Conservation (phyloP, 1,140 invertebrate genomes). For the Ooceraea biroi region DNA sequence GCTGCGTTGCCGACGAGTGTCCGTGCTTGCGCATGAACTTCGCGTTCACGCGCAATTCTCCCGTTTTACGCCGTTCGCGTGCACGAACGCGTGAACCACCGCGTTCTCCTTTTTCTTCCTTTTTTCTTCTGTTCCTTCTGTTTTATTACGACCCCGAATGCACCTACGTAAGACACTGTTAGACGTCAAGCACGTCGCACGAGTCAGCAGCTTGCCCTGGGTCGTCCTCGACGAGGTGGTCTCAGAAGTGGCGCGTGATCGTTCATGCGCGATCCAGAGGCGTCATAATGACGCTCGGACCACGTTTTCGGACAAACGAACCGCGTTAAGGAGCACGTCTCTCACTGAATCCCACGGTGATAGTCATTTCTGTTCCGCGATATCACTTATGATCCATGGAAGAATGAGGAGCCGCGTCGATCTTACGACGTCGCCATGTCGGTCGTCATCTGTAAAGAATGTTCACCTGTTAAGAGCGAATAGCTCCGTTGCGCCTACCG, state of each 20-base stretch:
- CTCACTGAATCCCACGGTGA: constrained; percentile 28
- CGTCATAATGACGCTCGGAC: constrained; percentile 33
- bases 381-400: constrained; percentile 44
- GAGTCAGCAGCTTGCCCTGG: constrained; percentile 28
- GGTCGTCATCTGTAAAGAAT: constrained; percentile 72
- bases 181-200: background rate
- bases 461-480: constrained; percentile 45
- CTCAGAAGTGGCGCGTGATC: constrained; percentile 11
- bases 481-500: background rate
- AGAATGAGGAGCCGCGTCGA: constrained; percentile 55
- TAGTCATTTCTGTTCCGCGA: constrained; percentile 16
- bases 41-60: background rate
- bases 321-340: constrained; percentile 42
- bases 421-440: constrained; percentile 68
- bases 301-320: background rate
- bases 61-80: background rate
- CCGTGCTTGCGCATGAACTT: background rate
- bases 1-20: background rate
- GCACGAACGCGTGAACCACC: no score
- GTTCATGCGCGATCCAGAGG: constrained; percentile 48
- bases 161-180: constrained; percentile 1
- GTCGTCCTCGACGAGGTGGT: constrained; percentile 4
- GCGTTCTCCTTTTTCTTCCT: background rate
- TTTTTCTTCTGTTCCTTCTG: background rate
- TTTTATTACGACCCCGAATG: constrained; percentile 14